Percentiles rank a stretch among this genome's conserved stretches.
phyloP scores from a whole-genome alignment of 2,797 vertebrate species.

The Poecilia gillii region DNA sequence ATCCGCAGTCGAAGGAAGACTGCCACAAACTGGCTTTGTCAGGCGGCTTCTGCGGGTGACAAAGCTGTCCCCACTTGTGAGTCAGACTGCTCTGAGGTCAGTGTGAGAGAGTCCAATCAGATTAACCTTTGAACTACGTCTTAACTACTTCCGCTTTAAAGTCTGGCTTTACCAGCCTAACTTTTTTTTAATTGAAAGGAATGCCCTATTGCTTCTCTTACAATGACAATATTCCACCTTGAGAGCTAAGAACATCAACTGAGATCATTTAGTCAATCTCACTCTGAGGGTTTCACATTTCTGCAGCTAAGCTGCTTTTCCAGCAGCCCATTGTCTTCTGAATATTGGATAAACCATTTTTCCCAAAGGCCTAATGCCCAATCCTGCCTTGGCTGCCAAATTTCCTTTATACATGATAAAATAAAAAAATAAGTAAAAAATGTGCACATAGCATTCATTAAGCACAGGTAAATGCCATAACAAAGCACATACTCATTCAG shows the following conservation, averaged over 20 bases:
- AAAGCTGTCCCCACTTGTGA: constrained; percentile 60
- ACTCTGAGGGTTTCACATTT: constrained; percentile 51
- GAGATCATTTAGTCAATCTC: constrained; percentile 73
- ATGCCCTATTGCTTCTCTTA: constrained; percentile 50
- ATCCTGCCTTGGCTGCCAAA: constrained; percentile 17
- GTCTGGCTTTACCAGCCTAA: constrained; percentile 50
- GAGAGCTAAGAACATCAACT: constrained; percentile 46
- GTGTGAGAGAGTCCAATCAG: constrained; percentile 56
- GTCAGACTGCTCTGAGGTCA: constrained; percentile 56
- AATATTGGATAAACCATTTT: constrained; percentile 75
- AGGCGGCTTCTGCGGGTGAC: constrained; percentile 61
- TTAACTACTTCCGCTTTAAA: constrained; percentile 70
- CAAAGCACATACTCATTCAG: constrained; percentile 60
- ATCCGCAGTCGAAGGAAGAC: constrained; percentile 63
- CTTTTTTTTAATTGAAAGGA: constrained; percentile 69
- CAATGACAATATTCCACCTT: constrained; percentile 35
- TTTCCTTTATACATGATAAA: constrained; percentile 54
- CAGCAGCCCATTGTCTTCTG: constrained; percentile 69
- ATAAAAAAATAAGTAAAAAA: constrained; percentile 31
- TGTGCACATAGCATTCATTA: constrained; percentile 71
- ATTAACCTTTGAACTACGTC: constrained; percentile 70
- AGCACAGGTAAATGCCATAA: constrained; percentile 71
- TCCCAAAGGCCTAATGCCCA: constrained; percentile 42
- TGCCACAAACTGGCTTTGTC: constrained; percentile 70
- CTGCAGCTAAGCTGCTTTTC: constrained; percentile 69